phyloP scores from a whole-genome alignment of 2,888 invertebrate genomes.

The Chymomyza fuscimana region DNA sequence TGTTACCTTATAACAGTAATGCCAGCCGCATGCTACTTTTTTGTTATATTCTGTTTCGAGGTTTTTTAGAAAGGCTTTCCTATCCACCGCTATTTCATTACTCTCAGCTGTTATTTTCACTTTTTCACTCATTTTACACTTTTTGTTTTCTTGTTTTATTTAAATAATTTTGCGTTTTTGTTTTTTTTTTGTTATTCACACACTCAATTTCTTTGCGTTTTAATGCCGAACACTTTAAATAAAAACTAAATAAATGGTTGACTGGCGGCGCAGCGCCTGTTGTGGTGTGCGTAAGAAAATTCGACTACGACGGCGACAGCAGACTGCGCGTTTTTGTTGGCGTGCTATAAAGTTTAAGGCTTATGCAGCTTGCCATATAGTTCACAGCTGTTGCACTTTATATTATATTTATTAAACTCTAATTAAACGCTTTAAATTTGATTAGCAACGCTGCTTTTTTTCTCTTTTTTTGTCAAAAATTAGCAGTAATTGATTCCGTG shows the following conservation, averaged over 20 bases:
- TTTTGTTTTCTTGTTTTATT: conserved; percentile 22
- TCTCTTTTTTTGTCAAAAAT: conserved; percentile 45
- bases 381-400: conserved; percentile 31
- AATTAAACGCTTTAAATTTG: conserved; percentile 39
- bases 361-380: conserved; percentile 40
- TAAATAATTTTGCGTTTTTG: conserved; percentile 33
- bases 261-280: conserved; percentile 20
- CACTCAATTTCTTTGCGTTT: neutral
- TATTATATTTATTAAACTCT: conserved; percentile 21
- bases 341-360: neutral
- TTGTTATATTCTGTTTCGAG: conserved; percentile 60
- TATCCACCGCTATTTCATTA: conserved; percentile 37
- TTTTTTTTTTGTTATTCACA: conserved; percentile 9
- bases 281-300: conserved; percentile 56
- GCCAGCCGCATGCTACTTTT: conserved; percentile 51
- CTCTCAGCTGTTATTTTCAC: conserved; percentile 34
- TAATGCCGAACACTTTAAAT: neutral
- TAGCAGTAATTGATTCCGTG: conserved; percentile 56
- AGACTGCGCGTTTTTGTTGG: conserved; percentile 26
- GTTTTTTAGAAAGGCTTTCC: conserved; percentile 46
- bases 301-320: conserved; percentile 41
- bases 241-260: neutral
- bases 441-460: conserved; percentile 47
- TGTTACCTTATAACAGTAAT: conserved; percentile 54
- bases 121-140: conserved; percentile 56